Percentiles rank a stretch among this genome's conserved stretches.
Evolutionary conservation across 2,113 vertebrate species (phyloP).

Genomic region (Macroglossus sobrinus): DNA sequence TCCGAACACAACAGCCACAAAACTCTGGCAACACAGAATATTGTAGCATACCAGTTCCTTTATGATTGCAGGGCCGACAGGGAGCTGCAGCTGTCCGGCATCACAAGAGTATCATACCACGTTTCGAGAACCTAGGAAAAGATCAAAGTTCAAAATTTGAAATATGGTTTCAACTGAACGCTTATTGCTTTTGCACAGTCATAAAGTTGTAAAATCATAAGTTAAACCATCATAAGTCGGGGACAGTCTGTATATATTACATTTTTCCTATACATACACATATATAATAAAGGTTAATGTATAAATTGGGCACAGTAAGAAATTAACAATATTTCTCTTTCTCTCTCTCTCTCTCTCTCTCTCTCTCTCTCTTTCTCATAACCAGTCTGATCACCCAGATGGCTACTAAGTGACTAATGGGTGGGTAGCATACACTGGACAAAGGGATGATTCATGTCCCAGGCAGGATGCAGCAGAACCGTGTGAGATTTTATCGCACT

Average conservation of each 20-base stretch:
- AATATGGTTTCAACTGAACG: neutral
- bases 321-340: neutral
- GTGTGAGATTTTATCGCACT: neutral
- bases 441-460: neutral
- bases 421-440: no score
- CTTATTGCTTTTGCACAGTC: neutral
- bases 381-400: neutral
- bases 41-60: no score
- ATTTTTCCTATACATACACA: neutral
- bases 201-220: neutral
- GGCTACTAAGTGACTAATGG: neutral
- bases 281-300: neutral
- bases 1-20: neutral
- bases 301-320: neutral
- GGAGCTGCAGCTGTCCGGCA: neutral
- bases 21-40: neutral
- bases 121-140: neutral
- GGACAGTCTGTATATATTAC: neutral
- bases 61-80: neutral
- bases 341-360: neutral
- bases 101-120: neutral
- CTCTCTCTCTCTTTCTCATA: neutral
- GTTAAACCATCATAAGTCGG: neutral
- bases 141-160: neutral
- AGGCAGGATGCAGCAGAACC: no score